Base-by-base conservation (phyloP, 2,113 vertebrate species). In the Chrysochloris asiatica region DNA sequence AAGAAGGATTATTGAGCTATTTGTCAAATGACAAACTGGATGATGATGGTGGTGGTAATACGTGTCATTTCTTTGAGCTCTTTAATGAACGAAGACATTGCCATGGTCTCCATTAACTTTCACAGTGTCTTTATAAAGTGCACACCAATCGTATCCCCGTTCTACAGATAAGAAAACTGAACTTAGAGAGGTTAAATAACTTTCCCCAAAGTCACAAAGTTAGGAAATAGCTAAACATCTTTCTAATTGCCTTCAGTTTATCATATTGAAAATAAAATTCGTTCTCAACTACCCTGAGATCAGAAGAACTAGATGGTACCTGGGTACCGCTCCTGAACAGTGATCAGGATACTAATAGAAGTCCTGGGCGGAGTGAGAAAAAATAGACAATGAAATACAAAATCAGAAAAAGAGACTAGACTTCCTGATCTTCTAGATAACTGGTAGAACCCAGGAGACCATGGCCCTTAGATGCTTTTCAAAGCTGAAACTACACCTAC, bases 101-200 rank as follows among this genome's bases (percentile, higher is more conserved):
- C 50, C 47, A 6, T 50, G 76, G 41, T 50, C 75, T 61, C 41
- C 6, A 38, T 59, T 41, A 54, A 1, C 83, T 77, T 47, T 86
- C 48, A 56, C 4, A 0, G 24, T 72, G 11, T 33, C 36, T 50
- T 30, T 6, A 36, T 83, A 78, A 79, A 56, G 43, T n/a, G n/a
- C n/a, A n/a, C n/a, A n/a, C n/a, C n/a, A n/a, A n/a, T 47, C 10
- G 26, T 13, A 38, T 80, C 80, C 61, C 54, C 77, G 7, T 86
- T 90, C 91, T 65, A 50, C n/a, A 94, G 76, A 47, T 71, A 73
- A 73, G 93, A 84, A 93, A 77, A 59, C 72, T 61, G 65, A 91
- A 71, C 24, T 72, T 48, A 33, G 59, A 77, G 45, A 61, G 17
- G 41, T 73, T 82, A 47, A 45, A 50, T 61, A 8, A 30, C 82